Evolutionary conservation across 2,888 invertebrate species (phyloP).

Genomic region (Luffia ferchaultella): DNA sequence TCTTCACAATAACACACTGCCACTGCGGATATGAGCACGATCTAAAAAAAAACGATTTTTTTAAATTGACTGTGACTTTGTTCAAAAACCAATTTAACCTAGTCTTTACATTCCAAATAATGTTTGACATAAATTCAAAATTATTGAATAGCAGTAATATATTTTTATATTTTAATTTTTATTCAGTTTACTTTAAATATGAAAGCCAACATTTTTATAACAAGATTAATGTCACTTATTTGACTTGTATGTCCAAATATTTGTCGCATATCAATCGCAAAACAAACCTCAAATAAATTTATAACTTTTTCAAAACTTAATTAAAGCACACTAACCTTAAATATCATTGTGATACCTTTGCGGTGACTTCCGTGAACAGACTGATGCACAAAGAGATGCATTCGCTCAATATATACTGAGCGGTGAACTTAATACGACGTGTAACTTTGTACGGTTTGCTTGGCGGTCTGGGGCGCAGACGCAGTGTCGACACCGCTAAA

Average conservation of each 20-base stretch:
- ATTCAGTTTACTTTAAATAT: no score
- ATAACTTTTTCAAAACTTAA: no score
- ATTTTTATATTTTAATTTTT: no score
- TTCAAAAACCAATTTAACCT: no score
- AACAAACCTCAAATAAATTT: no score
- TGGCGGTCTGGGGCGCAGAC: slow-evolving; percentile 46
- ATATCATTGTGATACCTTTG: slow-evolving; percentile 55
- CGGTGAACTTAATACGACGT: not conserved
- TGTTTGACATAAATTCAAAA: no score
- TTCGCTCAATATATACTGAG: slow-evolving; percentile 58
- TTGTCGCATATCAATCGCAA: no score
- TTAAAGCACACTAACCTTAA: slow-evolving; percentile 37
- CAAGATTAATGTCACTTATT: no score
- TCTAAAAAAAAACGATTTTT: slow-evolving; percentile 1
- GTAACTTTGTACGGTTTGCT: slow-evolving; percentile 17
- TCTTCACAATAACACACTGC: slow-evolving; percentile 32
- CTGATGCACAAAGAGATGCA: slow-evolving; percentile 60
- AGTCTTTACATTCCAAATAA: no score
- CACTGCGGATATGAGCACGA: slow-evolving; percentile 9
- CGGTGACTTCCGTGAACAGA: slow-evolving; percentile 54
- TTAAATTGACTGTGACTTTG: not conserved
- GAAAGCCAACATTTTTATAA: no score
- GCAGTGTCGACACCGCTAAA: slow-evolving; percentile 37
- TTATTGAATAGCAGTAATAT: no score
- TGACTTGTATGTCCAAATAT: no score